Percentiles rank a stretch among this genome's conserved stretches.
Evolutionary conservation across 2,113 vertebrate genomes (phyloP).

Genomic region (Anguilla rostrata): DNA sequence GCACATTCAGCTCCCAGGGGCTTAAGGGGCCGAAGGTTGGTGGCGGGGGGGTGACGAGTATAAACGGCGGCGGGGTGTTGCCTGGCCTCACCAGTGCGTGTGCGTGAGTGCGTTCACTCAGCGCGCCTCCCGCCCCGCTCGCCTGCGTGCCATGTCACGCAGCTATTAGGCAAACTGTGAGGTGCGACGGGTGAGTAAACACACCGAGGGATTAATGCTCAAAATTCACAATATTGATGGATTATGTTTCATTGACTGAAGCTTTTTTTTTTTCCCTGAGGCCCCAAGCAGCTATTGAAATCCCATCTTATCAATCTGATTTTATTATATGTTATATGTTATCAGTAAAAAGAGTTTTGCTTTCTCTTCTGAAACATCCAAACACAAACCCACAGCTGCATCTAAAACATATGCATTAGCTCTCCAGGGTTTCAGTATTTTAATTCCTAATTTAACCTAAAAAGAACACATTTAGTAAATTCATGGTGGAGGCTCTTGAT

Average conservation of each 20-base stretch:
- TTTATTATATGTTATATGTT: too few relatives aligned
- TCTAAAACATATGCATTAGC: not conserved
- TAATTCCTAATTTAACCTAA: not conserved
- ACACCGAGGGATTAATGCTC: not conserved
- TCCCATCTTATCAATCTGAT: not conserved
- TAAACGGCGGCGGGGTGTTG: not conserved
- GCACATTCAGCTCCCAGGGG: slow-evolving; percentile 3
- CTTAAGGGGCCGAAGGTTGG: not conserved
- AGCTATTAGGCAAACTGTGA: not conserved
- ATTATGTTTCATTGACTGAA: not conserved
- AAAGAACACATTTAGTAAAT: not conserved
- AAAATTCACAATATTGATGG: not conserved
- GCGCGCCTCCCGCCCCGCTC: not conserved
- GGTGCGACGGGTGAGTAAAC: not conserved
- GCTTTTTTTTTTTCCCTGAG: not conserved
- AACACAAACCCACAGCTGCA: not conserved
- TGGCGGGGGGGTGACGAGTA: not conserved
- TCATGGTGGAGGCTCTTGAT: slow-evolving; percentile 3
- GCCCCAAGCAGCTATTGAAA: not conserved
- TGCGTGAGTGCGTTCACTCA: not conserved
- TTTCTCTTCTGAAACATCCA: not conserved
- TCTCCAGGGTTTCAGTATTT: not conserved
- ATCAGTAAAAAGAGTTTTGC: too few relatives aligned
- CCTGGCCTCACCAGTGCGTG: not conserved
- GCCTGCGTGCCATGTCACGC: not conserved